Conservation (phyloP, 1,140 invertebrate genomes). For the Pseudomyrmex flavicornis region DNA sequence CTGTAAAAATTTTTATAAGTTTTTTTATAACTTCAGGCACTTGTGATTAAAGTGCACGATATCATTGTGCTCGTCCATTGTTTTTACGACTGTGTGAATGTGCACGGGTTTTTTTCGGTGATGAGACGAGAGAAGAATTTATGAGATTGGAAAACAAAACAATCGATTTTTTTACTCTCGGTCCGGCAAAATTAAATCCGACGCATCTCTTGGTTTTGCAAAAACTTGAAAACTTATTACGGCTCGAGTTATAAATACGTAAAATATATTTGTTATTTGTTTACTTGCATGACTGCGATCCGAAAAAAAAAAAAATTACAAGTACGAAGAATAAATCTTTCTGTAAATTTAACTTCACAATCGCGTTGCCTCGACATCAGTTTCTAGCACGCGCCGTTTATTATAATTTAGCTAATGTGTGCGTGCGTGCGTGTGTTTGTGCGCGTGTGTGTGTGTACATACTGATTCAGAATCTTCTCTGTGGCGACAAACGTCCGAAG, state of each 20-base stretch:
- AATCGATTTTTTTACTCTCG: too few relatives aligned
- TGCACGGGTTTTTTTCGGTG: too few relatives aligned
- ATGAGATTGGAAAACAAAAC: too few relatives aligned
- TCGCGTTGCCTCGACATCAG: background rate
- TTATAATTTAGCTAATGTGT: conserved; percentile 53
- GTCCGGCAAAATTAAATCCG: too few relatives aligned
- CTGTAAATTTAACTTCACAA: background rate
- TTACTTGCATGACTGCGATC: too few relatives aligned
- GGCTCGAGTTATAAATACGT: too few relatives aligned
- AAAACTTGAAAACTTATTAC: too few relatives aligned
- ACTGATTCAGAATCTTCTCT: conserved; percentile 28
- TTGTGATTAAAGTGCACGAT: conserved; percentile 26
- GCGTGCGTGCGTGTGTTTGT: too few relatives aligned
- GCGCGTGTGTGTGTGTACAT: background rate
- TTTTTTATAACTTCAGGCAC: conserved; percentile 6
- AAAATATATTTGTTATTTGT: too few relatives aligned
- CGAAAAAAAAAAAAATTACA: background rate
- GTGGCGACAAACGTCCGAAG: background rate
- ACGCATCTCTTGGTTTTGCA: too few relatives aligned
- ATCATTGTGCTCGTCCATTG: background rate
- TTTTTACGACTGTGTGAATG: background rate
- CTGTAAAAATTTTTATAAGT: conserved; percentile 9
- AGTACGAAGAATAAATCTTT: conserved; percentile 17
- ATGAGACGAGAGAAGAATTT: too few relatives aligned
- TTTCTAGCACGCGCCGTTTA: conserved; percentile 43